Evolutionary conservation across 1,140 invertebrate species (phyloP).

Genomic region (Drosophila grimshawi): DNA sequence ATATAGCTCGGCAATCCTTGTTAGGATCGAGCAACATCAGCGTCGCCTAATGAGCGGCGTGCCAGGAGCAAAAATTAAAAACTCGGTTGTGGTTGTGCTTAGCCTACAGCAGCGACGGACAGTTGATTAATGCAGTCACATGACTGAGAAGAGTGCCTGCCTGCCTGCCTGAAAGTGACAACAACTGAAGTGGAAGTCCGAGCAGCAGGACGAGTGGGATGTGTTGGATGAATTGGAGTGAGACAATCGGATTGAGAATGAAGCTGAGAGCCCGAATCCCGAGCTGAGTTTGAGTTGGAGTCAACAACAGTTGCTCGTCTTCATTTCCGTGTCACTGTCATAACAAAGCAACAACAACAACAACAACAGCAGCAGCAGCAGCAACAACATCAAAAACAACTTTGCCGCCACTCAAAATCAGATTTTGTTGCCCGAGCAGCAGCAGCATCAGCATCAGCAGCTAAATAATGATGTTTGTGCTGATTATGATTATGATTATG

Average conservation of each 20-base stretch:
- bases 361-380: constrained; percentile 37
- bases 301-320: constrained; percentile 38
- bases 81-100: not conserved
- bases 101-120: not conserved
- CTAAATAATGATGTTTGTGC: not conserved
- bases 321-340: constrained; percentile 75
- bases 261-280: not conserved
- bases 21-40: not conserved
- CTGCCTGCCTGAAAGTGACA: constrained; percentile 8
- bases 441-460: constrained; percentile 4
- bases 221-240: not conserved
- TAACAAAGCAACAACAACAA: constrained; percentile 24
- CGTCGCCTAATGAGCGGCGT: constrained; percentile 13
- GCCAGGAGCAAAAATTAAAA: constrained; percentile 34
- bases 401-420: constrained; percentile 62
- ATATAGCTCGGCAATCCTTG: too few relatives aligned
- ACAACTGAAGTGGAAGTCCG: constrained; percentile 32
- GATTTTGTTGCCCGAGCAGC: constrained; percentile 38
- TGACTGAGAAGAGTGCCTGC: constrained; percentile 21
- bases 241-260: not conserved
- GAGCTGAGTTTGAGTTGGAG: constrained; percentile 12
- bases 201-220: too few relatives aligned
- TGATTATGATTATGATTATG: constrained; percentile 8
- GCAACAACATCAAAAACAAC: constrained; percentile 10
- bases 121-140: constrained; percentile 75